Evolutionary conservation across 2,888 invertebrate species (phyloP), one percentile per base, ranked within the genome.

Genomic region (Agrilus mali): DNA sequence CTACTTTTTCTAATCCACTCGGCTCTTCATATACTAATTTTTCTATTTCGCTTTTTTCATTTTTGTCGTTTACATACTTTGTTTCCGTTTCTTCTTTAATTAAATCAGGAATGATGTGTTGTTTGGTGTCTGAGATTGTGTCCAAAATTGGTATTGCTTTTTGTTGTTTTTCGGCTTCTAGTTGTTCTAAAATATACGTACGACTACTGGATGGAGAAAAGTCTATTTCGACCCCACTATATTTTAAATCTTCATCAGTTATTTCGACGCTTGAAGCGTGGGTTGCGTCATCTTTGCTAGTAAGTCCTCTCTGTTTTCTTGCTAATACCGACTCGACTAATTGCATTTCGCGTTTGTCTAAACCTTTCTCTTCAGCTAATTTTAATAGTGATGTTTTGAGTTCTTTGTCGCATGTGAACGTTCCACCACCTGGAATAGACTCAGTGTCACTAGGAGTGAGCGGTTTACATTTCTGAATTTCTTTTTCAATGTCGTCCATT

Each of bases 201-300:
- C 55, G 50, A 40, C 56, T 58, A 15, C 76, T 77, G 59, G 75
- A 71, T 61, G 77, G 77, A 47, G 78, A 77, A 52, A 75, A 72
- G 63, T 80, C 80, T 48, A 75, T 74, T 57, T 80, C 80, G 47
- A 74, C 73, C 42, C 80, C 80, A 58, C 80, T 82, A 58, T 79
- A 81, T 55, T 75, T 73, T 51, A 82, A 72, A 58, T 82, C 82
- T 70, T 82, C 82, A 52, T 75, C 74, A 12, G 73, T 75, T 42
- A 69, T 72, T 62, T 74, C 74, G 60, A 74, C 68, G 49, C 74
- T 74, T 1, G 73, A 71, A 7, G 71, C 67, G 59, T 69, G 68
- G 20, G 71, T 71, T 47, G 70, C 69, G 33, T 63, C 66, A 42
- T 71, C 57, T 7, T 64, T 57, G 32, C 71, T 55, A 52, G 61